Evolutionary conservation across 2,113 vertebrate genomes (phyloP).

Genomic region (Emberiza fucata): DNA sequence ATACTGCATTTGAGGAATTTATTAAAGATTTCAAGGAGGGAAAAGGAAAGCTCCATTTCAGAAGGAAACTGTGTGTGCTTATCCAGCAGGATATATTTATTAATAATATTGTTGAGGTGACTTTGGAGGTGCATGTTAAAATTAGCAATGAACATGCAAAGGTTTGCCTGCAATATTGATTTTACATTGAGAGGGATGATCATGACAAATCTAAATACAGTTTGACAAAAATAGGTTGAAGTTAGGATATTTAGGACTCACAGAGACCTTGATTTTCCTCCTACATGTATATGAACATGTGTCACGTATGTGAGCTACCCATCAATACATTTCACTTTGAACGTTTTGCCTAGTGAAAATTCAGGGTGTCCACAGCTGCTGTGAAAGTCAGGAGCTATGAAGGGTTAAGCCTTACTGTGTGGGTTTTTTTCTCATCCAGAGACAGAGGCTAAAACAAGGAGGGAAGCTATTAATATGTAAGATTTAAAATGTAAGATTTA

Average conservation of each 20-base stretch:
- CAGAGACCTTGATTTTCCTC: not conserved
- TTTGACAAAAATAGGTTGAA: not conserved
- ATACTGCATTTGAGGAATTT: not conserved
- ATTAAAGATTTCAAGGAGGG: not conserved
- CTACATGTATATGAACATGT: not conserved
- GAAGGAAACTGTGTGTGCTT: not conserved
- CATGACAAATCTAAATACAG: not conserved
- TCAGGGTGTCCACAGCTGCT: not conserved
- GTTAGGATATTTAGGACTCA: not conserved
- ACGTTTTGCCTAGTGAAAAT: not conserved
- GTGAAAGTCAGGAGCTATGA: not conserved
- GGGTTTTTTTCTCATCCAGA: not conserved
- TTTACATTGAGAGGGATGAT: not conserved
- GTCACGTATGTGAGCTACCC: not conserved
- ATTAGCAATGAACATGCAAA: not conserved
- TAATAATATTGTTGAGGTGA: not conserved
- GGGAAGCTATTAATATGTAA: slow-evolving; percentile 31
- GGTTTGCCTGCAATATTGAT: not conserved
- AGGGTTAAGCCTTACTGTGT: slow-evolving; percentile 2
- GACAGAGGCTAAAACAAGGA: not conserved
- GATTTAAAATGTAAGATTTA: slow-evolving; percentile 42
- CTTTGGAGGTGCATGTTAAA: not conserved
- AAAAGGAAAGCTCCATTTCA: not conserved
- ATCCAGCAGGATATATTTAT: not conserved
- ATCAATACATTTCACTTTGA: not conserved